Conservation (phyloP, 2,888 invertebrate species). For the Chrysolina oricalcia region DNA sequence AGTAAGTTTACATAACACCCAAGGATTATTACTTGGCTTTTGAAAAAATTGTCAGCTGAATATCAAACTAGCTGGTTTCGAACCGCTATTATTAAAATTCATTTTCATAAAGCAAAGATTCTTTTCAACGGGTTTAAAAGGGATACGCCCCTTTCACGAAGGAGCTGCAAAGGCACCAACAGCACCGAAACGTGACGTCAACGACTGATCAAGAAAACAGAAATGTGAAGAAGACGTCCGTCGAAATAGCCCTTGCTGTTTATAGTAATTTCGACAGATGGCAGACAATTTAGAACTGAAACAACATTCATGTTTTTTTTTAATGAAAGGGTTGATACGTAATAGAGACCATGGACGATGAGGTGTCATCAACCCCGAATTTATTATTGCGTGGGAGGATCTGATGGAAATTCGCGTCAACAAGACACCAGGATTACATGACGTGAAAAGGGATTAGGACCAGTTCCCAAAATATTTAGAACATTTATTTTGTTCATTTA, state of each 20-base stretch:
- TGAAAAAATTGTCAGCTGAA: too few species aligned
- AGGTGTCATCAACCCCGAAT: slow-evolving; percentile 8
- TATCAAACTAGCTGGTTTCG: neutral
- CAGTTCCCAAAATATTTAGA: neutral
- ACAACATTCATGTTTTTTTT: neutral
- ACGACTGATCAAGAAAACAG: neutral
- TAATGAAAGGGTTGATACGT: neutral
- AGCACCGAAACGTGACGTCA: slow-evolving; percentile 12
- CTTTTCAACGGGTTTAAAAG: neutral
- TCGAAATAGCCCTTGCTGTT: neutral
- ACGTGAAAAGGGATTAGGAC: neutral
- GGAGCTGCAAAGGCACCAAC: neutral
- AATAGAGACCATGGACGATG: neutral
- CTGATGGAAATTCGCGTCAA: slow-evolving; percentile 33
- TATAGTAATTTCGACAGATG: neutral
- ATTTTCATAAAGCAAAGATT: neutral
- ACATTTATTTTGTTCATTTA: neutral
- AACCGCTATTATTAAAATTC: neutral
- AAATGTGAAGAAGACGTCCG: neutral
- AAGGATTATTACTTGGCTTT: too few species aligned
- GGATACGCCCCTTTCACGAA: too few species aligned
- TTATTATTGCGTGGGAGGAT: slow-evolving; percentile 21
- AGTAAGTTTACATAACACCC: too few species aligned
- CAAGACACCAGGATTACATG: slow-evolving; percentile 40
- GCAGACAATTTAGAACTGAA: neutral